Percentiles rank a stretch among this genome's conserved stretches.
These are phyloP conservation scores for Aradus depressus DNA, from an alignment of 2,888 invertebrate species.

Conservation along the genomic window DNA sequence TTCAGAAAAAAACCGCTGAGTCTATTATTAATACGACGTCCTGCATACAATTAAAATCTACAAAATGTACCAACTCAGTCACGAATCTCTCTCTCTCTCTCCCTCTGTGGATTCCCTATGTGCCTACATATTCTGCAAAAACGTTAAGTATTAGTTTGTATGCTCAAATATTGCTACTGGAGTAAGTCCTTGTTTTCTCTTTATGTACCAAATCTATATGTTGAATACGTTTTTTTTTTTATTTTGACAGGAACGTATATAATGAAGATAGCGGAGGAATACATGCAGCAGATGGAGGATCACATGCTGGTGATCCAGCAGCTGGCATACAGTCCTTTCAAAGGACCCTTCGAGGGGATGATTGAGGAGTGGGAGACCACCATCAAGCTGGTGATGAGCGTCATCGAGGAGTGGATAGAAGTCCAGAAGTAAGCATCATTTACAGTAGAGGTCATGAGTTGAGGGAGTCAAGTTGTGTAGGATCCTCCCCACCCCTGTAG, in stretches of 20 bases:
- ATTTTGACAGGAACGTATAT: conserved; percentile 61
- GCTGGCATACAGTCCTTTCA: conserved; percentile 65
- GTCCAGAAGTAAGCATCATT: conserved; percentile 50
- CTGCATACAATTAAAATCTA: no score
- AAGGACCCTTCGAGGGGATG: conserved; percentile 60
- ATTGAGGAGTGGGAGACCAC: conserved; percentile 64
- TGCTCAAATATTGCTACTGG: not conserved
- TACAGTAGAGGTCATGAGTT: no score
- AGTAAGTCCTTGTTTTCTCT: not conserved
- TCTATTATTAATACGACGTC: no score
- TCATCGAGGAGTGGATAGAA: conserved; percentile 56
- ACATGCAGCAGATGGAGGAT: conserved; percentile 59
- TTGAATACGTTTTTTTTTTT: not conserved
- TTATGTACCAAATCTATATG: conserved; percentile 3
- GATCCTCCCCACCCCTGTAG: no score
- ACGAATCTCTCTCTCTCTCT: no score
- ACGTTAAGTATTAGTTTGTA: no score
- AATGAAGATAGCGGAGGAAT: conserved; percentile 64
- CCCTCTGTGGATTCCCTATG: no score
- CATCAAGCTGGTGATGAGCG: conserved; percentile 50
- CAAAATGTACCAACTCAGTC: no score
- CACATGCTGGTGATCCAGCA: conserved; percentile 63
- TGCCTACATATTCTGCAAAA: no score
- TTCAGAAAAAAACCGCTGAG: no score
- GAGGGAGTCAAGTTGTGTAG: no score